Evolutionary conservation across 2,888 invertebrate species (phyloP).

Genomic region (Isoperla grammatica): DNA sequence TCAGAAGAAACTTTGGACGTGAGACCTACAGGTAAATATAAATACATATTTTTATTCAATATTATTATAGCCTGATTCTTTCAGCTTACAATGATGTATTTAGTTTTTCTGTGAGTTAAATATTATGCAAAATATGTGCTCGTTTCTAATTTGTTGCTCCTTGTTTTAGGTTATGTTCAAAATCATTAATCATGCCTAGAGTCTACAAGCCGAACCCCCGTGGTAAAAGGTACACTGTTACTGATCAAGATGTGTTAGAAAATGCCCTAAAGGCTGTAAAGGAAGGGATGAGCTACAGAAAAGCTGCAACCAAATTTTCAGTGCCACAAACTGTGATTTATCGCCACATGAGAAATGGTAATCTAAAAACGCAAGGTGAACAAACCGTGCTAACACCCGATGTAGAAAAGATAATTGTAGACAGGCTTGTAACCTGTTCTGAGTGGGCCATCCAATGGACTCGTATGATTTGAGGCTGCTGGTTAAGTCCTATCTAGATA

Average conservation of each 20-base stretch:
- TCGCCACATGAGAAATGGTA: too few species aligned
- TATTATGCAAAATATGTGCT: neutral
- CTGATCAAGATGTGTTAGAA: neutral
- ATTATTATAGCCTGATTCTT: neutral
- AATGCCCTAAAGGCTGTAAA: neutral
- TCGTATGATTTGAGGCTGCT: conserved; percentile 8
- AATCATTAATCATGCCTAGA: too few species aligned
- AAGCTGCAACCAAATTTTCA: neutral
- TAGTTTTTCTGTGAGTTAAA: neutral
- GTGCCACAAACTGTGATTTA: neutral
- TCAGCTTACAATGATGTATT: neutral
- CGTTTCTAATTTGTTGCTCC: neutral
- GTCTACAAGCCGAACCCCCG: neutral
- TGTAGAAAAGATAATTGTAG: conserved; percentile 17
- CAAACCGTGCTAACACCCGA: conserved; percentile 5
- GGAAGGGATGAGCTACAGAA: neutral
- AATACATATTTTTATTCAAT: neutral
- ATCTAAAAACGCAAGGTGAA: too few species aligned
- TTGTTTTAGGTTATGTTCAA: neutral
- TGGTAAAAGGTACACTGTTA: neutral
- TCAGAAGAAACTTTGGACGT: too few species aligned
- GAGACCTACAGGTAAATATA: too few species aligned
- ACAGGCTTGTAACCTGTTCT: conserved; percentile 10
- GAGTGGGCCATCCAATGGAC: conserved; percentile 24
- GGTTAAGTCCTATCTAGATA: conserved; percentile 18